Evolutionary conservation across 2,797 vertebrate species (phyloP).

Genomic region (Decapterus maruadsi): DNA sequence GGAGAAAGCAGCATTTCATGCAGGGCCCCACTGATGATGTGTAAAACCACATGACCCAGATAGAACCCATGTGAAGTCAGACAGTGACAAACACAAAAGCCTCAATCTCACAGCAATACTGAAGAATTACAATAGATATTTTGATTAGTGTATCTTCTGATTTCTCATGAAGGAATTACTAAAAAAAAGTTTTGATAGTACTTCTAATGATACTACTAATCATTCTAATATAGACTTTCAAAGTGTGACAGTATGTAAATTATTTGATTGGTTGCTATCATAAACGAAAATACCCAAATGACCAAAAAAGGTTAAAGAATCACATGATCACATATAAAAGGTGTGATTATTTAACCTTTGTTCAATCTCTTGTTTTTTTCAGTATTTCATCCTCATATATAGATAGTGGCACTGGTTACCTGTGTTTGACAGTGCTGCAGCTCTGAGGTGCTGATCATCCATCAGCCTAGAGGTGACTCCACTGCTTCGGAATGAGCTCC

Average conservation of each 20-base stretch:
- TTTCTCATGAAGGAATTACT: background rate
- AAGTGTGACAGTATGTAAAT: background rate
- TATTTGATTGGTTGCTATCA: background rate
- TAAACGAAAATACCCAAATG: background rate
- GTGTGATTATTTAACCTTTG: too few relatives aligned
- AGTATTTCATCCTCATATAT: background rate
- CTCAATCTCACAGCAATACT: background rate
- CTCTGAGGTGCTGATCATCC: slow-evolving; percentile 66
- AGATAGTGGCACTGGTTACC: slow-evolving; percentile 50
- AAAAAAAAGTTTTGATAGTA: background rate
- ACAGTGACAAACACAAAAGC: background rate
- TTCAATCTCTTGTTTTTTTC: background rate
- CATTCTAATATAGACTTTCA: background rate
- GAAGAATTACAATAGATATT: background rate
- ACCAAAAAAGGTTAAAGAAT: too few relatives aligned
- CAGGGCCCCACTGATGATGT: background rate
- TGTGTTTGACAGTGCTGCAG: slow-evolving; percentile 42
- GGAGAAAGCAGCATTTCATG: background rate
- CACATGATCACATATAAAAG: too few relatives aligned
- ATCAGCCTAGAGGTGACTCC: slow-evolving; percentile 57
- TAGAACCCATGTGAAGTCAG: background rate
- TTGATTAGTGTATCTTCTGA: background rate
- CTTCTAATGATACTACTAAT: background rate
- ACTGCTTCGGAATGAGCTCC: slow-evolving; percentile 77
- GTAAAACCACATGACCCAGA: slow-evolving; percentile 3